phyloP scores from a whole-genome alignment of 2,797 vertebrate genomes.

The Spatula clypeata region DNA sequence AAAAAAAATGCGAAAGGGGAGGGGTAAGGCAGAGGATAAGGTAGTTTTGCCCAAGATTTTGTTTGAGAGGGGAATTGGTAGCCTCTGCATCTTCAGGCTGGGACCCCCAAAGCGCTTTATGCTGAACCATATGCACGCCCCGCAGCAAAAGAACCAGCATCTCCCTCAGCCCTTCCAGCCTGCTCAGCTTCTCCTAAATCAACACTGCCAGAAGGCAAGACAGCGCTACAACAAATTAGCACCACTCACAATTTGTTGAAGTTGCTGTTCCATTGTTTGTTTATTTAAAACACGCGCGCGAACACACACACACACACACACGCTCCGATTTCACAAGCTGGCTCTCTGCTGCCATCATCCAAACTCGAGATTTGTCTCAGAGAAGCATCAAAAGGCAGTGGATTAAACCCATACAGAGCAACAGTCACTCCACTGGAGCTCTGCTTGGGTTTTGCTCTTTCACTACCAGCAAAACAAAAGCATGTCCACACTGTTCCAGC shows the following conservation, averaged over 20 bases:
- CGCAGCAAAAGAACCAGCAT: not conserved
- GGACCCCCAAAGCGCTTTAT: slow-evolving; percentile 21
- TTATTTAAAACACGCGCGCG: slow-evolving; percentile 45
- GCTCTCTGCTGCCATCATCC: slow-evolving; percentile 74
- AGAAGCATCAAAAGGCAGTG: not conserved
- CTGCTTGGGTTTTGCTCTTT: not conserved
- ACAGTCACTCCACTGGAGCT: not conserved
- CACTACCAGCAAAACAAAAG: not conserved
- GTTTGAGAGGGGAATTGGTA: slow-evolving; percentile 14
- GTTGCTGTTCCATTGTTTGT: slow-evolving; percentile 72
- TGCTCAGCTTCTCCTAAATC: slow-evolving; percentile 62
- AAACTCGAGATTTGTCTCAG: not conserved
- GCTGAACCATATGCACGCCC: not conserved
- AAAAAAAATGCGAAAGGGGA: not conserved
- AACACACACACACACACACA: not conserved
- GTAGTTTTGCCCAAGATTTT: not conserved
- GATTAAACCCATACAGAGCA: slow-evolving; percentile 33
- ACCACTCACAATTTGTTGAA: slow-evolving; percentile 63
- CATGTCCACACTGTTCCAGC: not conserved
- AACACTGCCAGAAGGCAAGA: slow-evolving; percentile 71
- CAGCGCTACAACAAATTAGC: slow-evolving; percentile 71
- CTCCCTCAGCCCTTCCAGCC: not conserved
- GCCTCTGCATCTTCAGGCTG: not conserved
- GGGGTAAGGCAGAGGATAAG: not conserved
- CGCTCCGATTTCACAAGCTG: not conserved